Evolutionary conservation across 1,140 invertebrate species (phyloP), one percentile per base, ranked within the genome.

Genomic region (Diuraphis noxia): DNA sequence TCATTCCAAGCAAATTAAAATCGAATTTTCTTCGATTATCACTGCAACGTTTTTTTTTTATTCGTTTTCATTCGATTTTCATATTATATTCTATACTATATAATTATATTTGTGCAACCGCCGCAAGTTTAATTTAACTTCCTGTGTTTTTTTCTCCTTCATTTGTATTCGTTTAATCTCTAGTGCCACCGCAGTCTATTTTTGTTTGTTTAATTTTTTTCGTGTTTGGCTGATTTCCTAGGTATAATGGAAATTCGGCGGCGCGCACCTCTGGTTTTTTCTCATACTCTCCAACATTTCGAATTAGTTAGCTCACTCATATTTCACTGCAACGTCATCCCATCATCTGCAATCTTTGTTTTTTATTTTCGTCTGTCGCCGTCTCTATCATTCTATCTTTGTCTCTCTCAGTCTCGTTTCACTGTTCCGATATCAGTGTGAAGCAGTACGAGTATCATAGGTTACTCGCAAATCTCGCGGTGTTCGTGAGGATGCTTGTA

Each of bases 21-120:
- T 72, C 56, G 56, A 72, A 72, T 72, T 72, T 72, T 30, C 56
- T 72, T 72, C 56, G 56, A 72, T 72, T 72, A 72, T 72, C 56
- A 72, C 56, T 72, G 56, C 56, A 72, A n/a, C 13, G 52, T 25
- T 72, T n/a, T 72, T 72, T 52, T 56, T 72, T 34, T n/a, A n/a
- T 72, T n/a, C 56, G 34, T n/a, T 72, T 72, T 72, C 30, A 72
- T 72, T n/a, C 30, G 56, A 72, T 72, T 72, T 72, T 34, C 30
- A n/a, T 72, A 72, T n/a, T 72, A 72, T 19, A 72, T 72, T 30
- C 56, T 72, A n/a, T 72, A n/a, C 30, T 17, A n/a, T 72, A n/a
- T 72, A 30, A 72, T 30, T 41, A 81, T 7, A n/a, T 38, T 82
- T 7, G 23, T 25, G 10, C 23, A 82, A 41, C 25, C 4, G 13